These are phyloP conservation scores for Drosophila sp. DNA, from an alignment of 1,140 invertebrate genomes.

Conservation along the genomic window DNA sequence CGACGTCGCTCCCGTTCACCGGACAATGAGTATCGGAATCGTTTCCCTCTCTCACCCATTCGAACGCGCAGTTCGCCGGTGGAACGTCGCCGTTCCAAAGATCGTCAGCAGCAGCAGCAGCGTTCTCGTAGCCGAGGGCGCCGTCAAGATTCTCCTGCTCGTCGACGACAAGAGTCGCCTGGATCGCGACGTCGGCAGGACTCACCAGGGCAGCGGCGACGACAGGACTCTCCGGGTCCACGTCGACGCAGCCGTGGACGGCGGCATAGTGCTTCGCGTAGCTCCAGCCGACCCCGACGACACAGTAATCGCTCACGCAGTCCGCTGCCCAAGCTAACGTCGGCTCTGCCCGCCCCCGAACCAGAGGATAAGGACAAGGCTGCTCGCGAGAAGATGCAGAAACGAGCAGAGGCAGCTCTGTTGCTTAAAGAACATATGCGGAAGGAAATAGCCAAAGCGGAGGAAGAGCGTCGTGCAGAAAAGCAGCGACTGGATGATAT, in stretches of 20 bases:
- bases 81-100: slow-evolving; percentile 53
- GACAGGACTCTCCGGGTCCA: slow-evolving; percentile 43
- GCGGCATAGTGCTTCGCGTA: slow-evolving; percentile 54
- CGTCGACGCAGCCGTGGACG: slow-evolving; percentile 56
- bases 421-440: slow-evolving; percentile 85
- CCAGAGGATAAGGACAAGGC: slow-evolving; percentile 66
- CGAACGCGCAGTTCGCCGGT: slow-evolving; percentile 51
- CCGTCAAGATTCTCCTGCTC: slow-evolving; percentile 48
- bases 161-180: slow-evolving; percentile 17
- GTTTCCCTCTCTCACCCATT: slow-evolving; percentile 68
- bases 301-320: slow-evolving; percentile 52
- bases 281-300: slow-evolving; percentile 49
- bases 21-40: slow-evolving; percentile 69
- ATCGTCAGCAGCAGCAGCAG: slow-evolving; percentile 43
- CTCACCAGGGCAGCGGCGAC: slow-evolving; percentile 28
- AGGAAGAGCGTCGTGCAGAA: slow-evolving; percentile 82
- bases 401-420: slow-evolving; percentile 83
- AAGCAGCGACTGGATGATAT: slow-evolving; percentile 76
- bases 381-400: slow-evolving; percentile 83
- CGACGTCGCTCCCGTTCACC: slow-evolving; percentile 67
- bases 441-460: slow-evolving; percentile 83
- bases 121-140: slow-evolving; percentile 62
- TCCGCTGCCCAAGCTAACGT: slow-evolving; percentile 38
- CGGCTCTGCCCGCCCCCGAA: slow-evolving; percentile 36
- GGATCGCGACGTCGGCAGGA: slow-evolving; percentile 23